These are phyloP conservation scores for Acrobasis repandana DNA, from an alignment of 2,888 invertebrate species.

Conservation along the genomic window DNA sequence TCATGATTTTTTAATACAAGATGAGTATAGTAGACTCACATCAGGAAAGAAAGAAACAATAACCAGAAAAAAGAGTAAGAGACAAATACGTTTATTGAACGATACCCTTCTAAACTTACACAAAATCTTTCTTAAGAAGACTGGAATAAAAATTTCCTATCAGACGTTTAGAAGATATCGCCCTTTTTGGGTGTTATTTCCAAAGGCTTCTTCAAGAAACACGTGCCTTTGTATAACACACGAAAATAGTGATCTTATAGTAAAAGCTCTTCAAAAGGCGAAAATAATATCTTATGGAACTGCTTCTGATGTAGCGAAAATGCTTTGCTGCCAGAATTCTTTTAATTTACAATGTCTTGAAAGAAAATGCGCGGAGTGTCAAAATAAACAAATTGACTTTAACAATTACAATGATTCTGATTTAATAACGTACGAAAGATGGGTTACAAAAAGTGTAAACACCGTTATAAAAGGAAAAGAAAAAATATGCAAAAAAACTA, in stretches of 20 bases:
- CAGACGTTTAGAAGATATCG: constrained; percentile 11
- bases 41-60: constrained; percentile 29
- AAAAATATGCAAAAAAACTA: constrained; percentile 1
- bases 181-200: constrained; percentile 25
- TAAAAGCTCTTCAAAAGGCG: constrained; percentile 18
- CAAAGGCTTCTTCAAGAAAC: constrained; percentile 7
- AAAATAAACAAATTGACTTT: not conserved
- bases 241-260: constrained; percentile 19
- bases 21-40: constrained; percentile 28
- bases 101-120: constrained; percentile 6
- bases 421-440: constrained; percentile 13
- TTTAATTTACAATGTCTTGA: constrained; percentile 7
- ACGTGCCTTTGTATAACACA: constrained; percentile 20
- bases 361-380: constrained; percentile 2
- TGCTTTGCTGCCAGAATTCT: constrained; percentile 12
- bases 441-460: constrained; percentile 10
- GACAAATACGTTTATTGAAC: constrained; percentile 10
- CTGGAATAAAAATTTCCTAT: constrained; percentile 8
- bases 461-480: not conserved
- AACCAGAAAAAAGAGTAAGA: constrained; percentile 21
- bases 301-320: constrained; percentile 15
- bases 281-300: constrained; percentile 22
- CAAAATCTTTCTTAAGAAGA: constrained; percentile 12
- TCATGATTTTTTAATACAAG: constrained; percentile 26
- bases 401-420: constrained; percentile 6